phyloP scores from a whole-genome alignment of 1,140 invertebrate genomes.

The Eupeodes corollae region DNA sequence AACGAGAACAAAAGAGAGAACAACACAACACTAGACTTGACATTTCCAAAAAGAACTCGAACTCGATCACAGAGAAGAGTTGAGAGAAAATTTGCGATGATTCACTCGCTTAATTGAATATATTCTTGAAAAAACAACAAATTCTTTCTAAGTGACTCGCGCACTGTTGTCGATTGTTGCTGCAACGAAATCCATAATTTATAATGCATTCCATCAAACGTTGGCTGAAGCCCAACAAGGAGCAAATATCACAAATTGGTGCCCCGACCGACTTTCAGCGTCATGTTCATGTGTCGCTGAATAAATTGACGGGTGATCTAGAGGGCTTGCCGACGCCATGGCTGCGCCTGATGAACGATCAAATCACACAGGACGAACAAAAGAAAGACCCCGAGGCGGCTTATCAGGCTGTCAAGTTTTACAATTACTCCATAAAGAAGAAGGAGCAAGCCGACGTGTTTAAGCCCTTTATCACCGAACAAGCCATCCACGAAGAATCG shows the following conservation, averaged over 20 bases:
- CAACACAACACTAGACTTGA: too few relatives aligned
- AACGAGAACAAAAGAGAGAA: too few relatives aligned
- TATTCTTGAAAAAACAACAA: too few relatives aligned
- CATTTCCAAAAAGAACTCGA: too few relatives aligned
- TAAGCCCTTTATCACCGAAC: constrained; percentile 67
- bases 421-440: constrained; percentile 74
- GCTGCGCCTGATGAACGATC: constrained; percentile 66
- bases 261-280: constrained; percentile 66
- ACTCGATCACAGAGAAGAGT: too few relatives aligned
- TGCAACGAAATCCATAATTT: too few relatives aligned
- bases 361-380: constrained; percentile 81
- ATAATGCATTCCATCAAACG: neutral
- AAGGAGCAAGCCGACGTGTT: constrained; percentile 53
- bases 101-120: too few relatives aligned
- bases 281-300: constrained; percentile 69
- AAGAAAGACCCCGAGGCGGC: constrained; percentile 80
- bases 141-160: too few relatives aligned
- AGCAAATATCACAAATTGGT: constrained; percentile 50
- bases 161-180: too few relatives aligned
- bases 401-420: constrained; percentile 80
- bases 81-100: too few relatives aligned
- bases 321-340: constrained; percentile 66
- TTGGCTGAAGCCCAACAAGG: constrained; percentile 22
- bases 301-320: constrained; percentile 61
- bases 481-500: constrained; percentile 64